Evolutionary conservation across 1,140 invertebrate species (phyloP), one percentile per base, ranked within the genome.

Genomic region (Ptiloglossa arizonensis): DNA sequence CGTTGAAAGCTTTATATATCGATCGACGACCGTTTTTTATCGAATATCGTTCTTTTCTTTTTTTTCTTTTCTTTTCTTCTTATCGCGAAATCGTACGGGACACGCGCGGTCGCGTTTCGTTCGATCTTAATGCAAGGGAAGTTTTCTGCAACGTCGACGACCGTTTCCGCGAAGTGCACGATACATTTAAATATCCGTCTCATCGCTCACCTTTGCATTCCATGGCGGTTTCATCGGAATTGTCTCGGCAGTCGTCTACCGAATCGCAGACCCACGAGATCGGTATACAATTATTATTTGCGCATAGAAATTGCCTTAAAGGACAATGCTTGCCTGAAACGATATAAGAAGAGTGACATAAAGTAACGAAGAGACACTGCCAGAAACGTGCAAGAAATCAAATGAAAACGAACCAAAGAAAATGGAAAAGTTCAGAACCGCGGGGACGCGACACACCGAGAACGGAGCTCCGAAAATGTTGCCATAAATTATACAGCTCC

Each of bases 271-370:
- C 93, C 94, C 97, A 97, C 81, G 96, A 92, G 69, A 95, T 92
- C 8, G 97, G 96, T 91, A 98, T 97, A 92, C 97, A 98, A 86
- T 94, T 95, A 80, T 96, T 96, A 86, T 96, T 96, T 60, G 90
- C 94, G 89, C 96, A 97, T 87, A 94, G 94, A 88, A 96, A 97
- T 87, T 97, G 96, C 89, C 95, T 95, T 84, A 95, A 89, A n/a
- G 95, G 93, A 91, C 96, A 97, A 62, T 91, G 64, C 66, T 82
- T 79, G 77, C 79, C 91, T 92, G 88, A 74, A 90, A 90, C 27
- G 44, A 82, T 87, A 80, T 44, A 54, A 64, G 6, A 64, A 19
- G 52, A 59, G 29, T 6, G 9, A 46, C 52, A 76, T 0, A 41
- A n/a, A n/a, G n/a, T n/a, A n/a, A n/a, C n/a, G n/a, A n/a, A n/a